These are phyloP conservation scores for Lasiommata megera DNA, from an alignment of 2,888 invertebrate species.

Conservation along the genomic window DNA sequence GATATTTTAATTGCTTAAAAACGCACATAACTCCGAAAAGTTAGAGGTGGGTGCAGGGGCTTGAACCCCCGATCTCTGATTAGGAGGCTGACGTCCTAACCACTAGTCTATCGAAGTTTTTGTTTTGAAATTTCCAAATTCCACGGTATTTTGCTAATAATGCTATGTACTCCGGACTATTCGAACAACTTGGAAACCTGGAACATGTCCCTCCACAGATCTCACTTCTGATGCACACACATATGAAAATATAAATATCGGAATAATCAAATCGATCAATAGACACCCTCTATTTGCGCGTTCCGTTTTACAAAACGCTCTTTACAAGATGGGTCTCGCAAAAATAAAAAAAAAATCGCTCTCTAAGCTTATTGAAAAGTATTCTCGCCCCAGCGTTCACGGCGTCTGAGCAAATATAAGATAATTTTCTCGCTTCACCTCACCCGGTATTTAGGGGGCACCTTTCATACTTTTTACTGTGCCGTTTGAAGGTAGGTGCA, in stretches of 20 bases:
- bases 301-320: conserved; percentile 58
- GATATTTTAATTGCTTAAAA: no score
- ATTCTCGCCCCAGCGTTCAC: conserved; percentile 78
- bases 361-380: conserved; percentile 82
- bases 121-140: no score
- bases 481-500: conserved; percentile 65
- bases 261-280: conserved; percentile 53
- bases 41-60: no score
- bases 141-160: no score
- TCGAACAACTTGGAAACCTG: no score
- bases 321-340: conserved; percentile 68
- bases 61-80: no score
- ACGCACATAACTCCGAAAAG: no score
- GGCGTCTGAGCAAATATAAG: conserved; percentile 81
- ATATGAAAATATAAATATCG: conserved; percentile 18
- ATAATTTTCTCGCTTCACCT: conserved; percentile 80
- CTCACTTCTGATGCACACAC: neutral
- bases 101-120: no score
- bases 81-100: no score
- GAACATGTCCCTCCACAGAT: no score
- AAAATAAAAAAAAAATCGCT: conserved; percentile 73
- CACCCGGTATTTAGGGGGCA: conserved; percentile 80
- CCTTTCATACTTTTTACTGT: conserved; percentile 78
- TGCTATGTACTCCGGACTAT: no score
- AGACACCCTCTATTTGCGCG: conserved; percentile 69